Evolutionary conservation across 2,797 vertebrate species (phyloP).

Genomic region (Falco rusticolus): DNA sequence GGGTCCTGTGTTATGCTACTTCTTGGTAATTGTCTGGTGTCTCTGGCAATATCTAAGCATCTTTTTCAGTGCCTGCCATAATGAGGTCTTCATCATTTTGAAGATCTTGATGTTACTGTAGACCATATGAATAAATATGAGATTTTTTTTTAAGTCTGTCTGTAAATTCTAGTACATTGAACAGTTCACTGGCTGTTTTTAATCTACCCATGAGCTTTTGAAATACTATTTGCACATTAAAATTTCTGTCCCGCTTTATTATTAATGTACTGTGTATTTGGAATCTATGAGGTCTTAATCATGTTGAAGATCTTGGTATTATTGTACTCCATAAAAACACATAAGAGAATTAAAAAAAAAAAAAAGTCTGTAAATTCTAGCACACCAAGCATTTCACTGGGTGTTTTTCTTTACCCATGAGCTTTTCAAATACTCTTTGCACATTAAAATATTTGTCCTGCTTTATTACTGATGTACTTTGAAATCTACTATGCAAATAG

Average conservation of each 20-base stretch:
- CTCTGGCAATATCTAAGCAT: background rate
- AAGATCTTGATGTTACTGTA: background rate
- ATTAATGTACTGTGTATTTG: background rate
- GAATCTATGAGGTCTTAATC: background rate
- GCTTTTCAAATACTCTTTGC: background rate
- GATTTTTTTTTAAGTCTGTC: background rate
- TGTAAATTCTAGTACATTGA: background rate
- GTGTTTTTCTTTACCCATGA: background rate
- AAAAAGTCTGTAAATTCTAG: background rate
- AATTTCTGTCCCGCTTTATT: background rate
- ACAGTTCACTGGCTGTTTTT: background rate
- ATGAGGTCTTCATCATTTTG: background rate
- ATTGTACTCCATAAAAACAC: background rate
- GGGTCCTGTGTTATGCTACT: background rate
- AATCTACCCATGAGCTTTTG: background rate
- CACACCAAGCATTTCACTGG: background rate
- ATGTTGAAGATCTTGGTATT: background rate
- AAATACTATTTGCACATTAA: background rate
- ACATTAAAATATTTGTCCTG: background rate
- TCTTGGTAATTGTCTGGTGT: background rate
- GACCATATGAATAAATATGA: background rate
- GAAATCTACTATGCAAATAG: conserved; percentile 16
- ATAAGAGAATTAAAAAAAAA: background rate
- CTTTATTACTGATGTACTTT: background rate
- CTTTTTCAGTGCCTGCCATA: background rate